Percentiles rank a stretch among this genome's conserved stretches.
Evolutionary conservation across 2,797 vertebrate species (phyloP).

Genomic region (Nyctibius grandis): DNA sequence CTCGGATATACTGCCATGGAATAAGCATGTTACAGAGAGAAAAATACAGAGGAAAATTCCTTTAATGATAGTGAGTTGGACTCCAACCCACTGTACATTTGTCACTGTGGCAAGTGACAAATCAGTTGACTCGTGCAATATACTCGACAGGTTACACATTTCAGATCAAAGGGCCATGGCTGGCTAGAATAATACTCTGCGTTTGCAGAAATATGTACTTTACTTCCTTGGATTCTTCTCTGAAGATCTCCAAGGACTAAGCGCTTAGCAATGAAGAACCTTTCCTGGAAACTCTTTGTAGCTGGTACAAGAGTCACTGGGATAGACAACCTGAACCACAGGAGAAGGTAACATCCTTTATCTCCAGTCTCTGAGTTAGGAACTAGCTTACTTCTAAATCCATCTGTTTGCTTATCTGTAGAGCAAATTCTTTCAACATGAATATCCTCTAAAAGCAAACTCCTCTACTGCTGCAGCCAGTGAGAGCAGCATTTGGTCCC

Average conservation of each 20-base stretch:
- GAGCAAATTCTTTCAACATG: neutral
- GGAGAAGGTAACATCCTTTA: neutral
- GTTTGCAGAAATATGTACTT: neutral
- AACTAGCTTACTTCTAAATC: neutral
- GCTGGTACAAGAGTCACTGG: neutral
- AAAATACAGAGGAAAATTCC: neutral
- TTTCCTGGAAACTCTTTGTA: neutral
- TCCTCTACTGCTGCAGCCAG: neutral
- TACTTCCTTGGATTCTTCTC: neutral
- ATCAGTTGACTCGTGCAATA: neutral
- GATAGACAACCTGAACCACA: neutral
- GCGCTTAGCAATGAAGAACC: neutral
- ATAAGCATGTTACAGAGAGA: neutral
- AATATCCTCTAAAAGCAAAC: neutral
- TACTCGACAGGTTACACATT: neutral
- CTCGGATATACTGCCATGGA: neutral
- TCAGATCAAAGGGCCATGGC: neutral
- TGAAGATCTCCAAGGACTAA: neutral
- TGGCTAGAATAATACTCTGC: neutral
- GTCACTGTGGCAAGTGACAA: neutral
- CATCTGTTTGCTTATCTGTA: neutral
- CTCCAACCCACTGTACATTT: accelerated
- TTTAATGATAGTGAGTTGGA: accelerated
- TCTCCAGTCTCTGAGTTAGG: neutral
- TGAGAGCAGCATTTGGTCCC: neutral